phyloP scores from a whole-genome alignment of 2,888 invertebrate genomes.

The Pecten maximus region DNA sequence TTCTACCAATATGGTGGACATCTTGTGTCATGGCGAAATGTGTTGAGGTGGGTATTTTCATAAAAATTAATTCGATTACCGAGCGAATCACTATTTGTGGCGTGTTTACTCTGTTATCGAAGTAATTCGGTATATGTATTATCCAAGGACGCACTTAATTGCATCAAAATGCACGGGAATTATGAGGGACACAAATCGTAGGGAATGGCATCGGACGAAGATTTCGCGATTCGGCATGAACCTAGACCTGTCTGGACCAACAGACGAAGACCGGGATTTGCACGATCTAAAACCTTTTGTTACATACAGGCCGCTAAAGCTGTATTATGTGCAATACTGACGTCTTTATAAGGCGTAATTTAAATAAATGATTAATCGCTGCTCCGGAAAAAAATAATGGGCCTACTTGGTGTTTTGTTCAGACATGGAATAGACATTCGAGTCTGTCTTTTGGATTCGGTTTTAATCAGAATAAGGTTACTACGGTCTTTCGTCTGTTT shows the following conservation, averaged over 20 bases:
- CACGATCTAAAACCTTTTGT: too few relatives aligned
- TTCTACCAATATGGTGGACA: constrained; percentile 54
- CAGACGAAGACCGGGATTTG: background rate
- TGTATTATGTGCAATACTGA: too few relatives aligned
- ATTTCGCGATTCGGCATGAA: constrained; percentile 31
- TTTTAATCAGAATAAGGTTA: too few relatives aligned
- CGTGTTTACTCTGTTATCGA: background rate
- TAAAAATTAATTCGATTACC: constrained; percentile 30
- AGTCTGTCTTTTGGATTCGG: too few relatives aligned
- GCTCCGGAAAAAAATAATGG: too few relatives aligned
- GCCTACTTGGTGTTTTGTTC: too few relatives aligned
- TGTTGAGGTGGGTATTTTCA: constrained; percentile 35
- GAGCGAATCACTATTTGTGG: background rate
- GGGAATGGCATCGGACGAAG: background rate
- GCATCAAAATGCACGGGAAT: background rate
- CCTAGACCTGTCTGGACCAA: background rate
- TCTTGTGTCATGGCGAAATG: constrained; percentile 43
- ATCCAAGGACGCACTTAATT: background rate
- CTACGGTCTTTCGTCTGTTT: too few relatives aligned
- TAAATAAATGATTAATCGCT: too few relatives aligned
- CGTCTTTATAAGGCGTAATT: too few relatives aligned
- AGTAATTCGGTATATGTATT: background rate
- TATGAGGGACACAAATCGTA: background rate
- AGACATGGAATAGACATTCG: too few relatives aligned
- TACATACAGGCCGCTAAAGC: too few relatives aligned